Evolutionary conservation across 1,140 invertebrate species (phyloP).

Genomic region (Apis laboriosa): DNA sequence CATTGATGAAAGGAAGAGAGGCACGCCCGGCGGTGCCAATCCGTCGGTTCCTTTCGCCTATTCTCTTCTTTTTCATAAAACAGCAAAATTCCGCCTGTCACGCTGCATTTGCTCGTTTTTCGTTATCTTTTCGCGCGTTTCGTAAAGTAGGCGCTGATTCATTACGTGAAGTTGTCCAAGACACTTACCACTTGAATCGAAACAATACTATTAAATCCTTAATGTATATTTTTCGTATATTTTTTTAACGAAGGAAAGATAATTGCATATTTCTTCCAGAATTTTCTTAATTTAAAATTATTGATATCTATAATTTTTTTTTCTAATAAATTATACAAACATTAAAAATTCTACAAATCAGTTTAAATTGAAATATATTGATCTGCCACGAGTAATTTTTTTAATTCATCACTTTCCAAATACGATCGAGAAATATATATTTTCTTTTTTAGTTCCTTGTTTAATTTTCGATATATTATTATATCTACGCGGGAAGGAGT

Average conservation of each 20-base stretch:
- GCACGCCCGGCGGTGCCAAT: constrained; percentile 12
- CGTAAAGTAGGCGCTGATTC: constrained; percentile 5
- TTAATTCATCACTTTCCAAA: too few relatives aligned
- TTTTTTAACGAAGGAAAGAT: too few relatives aligned
- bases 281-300: too few relatives aligned
- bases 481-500: neutral
- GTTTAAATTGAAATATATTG: too few relatives aligned
- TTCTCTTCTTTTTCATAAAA: constrained; percentile 21
- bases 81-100: neutral
- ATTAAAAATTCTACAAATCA: too few relatives aligned
- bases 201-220: neutral
- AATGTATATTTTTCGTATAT: too few relatives aligned
- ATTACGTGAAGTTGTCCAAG: neutral
- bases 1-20: constrained; percentile 38
- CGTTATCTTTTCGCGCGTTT: neutral
- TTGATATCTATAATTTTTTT: too few relatives aligned
- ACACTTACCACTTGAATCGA: neutral
- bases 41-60: constrained; percentile 1
- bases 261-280: too few relatives aligned
- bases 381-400: too few relatives aligned
- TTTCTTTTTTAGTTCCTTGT: neutral
- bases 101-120: neutral
- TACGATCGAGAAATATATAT: neutral
- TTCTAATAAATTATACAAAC: too few relatives aligned
- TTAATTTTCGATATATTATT: neutral